Evolutionary conservation across 2,888 invertebrate species (phyloP), one percentile per base, ranked within the genome.

Genomic region (Leucophora obtusa): DNA sequence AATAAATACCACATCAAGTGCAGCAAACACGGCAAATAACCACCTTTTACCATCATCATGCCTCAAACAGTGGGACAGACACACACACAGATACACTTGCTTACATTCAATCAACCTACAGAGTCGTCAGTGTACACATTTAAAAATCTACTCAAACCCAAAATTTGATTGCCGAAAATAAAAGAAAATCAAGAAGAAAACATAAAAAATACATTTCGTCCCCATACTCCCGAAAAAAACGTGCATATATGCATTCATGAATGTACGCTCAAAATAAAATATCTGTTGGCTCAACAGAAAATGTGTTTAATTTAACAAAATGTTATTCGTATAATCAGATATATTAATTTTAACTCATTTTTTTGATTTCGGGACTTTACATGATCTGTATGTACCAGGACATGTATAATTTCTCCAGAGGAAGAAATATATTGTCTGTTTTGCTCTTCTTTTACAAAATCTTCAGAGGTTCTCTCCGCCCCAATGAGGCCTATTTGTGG

Each of bases 161-260:
- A 63, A 58, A 35, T 53, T 63, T 69, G 38, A 65, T 70, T 65
- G 47, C 65, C 65, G 24, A 81, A 81, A 63, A 58, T 24, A 21
- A 33, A 15, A 76, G 38, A 66, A 66, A 14, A 43, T 15, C 21
- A 54, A 66, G 53, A 81, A 81, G 73, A 70, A 73, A 76, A 58
- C 15, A 47, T 47, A 68, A 60, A 60, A 68, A 65, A 65, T 65
- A 21, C 47, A 59, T 65, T 70, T 62, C 28, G 15, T 63, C 51
- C 50, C 18, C 59, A 59, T 63, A 51, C 63, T 58, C 18, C 38
- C 43, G 18, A 2, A 47, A 47, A 47, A 47, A 47, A 28, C 28
- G 28, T 28, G 28, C 28, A 47, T 47, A n/a, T n/a, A 47, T 47
- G 43, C 43, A 47, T n/a, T 47, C 66, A 21, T 38, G 28, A 38